Conservation (phyloP, 2,113 vertebrate genomes). For the Oceanites oceanicus region DNA sequence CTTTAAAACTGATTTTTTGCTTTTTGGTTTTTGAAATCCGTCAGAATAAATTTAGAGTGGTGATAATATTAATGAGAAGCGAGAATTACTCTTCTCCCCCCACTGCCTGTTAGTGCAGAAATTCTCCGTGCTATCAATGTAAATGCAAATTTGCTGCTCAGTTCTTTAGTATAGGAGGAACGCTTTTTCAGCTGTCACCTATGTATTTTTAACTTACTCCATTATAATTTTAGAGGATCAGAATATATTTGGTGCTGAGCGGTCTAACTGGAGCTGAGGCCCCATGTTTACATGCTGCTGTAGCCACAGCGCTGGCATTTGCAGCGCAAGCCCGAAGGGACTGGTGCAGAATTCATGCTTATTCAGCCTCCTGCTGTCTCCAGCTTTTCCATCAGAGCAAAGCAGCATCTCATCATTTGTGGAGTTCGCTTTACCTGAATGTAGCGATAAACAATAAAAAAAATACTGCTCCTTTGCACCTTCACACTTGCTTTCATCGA, state of each 20-base stretch:
- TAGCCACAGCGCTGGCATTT: neutral
- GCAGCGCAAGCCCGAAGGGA: neutral
- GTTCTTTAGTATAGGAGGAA: neutral
- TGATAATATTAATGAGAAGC: neutral
- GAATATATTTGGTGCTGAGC: neutral
- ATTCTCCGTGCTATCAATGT: fast-evolving
- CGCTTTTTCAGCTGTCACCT: neutral
- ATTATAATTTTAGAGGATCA: neutral
- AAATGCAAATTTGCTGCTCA: neutral
- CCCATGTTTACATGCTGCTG: neutral
- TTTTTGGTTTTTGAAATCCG: neutral
- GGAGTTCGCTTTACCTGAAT: neutral
- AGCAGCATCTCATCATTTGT: neutral
- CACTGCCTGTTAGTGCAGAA: neutral
- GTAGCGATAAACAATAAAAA: neutral
- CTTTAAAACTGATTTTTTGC: neutral
- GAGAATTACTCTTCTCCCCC: neutral
- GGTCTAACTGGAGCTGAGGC: neutral
- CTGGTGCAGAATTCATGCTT: neutral
- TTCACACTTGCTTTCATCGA: neutral
- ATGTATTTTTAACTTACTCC: slow-evolving; percentile 9
- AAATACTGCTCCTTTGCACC: neutral
- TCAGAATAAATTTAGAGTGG: neutral
- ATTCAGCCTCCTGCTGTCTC: neutral
- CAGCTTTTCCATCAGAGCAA: neutral